Conservation (phyloP, 2,797 vertebrate genomes). For the Lepidocolaptes lacrymiger region DNA sequence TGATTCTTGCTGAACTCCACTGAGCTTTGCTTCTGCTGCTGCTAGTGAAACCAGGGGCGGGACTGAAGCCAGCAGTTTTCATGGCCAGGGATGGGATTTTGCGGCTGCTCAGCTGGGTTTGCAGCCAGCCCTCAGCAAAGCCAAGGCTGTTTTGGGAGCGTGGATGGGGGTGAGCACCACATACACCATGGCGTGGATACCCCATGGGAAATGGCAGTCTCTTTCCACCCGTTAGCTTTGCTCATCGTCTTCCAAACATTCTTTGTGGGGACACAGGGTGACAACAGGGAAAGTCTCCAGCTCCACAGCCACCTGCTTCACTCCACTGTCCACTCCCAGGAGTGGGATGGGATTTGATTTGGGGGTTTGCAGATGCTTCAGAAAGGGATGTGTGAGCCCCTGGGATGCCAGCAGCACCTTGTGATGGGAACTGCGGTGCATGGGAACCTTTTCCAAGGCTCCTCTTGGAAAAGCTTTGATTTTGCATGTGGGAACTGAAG, state of each 20-base stretch:
- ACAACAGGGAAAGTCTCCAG: background rate
- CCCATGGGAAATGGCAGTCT: background rate
- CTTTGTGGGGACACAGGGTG: background rate
- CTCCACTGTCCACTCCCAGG: rapidly evolving
- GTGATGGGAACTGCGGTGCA: rapidly evolving
- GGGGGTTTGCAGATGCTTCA: background rate
- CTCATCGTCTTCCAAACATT: background rate
- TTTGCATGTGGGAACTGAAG: background rate
- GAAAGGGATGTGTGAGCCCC: background rate
- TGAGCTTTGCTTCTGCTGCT: background rate
- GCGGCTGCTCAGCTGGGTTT: background rate
- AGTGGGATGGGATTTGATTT: background rate
- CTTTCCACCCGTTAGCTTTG: background rate
- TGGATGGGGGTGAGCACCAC: rapidly evolving
- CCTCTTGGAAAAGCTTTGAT: background rate
- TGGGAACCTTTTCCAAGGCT: background rate
- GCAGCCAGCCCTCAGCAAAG: background rate
- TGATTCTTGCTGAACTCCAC: background rate
- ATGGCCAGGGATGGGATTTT: background rate
- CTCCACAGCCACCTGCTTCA: background rate
- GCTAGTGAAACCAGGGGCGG: background rate
- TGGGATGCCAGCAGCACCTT: rapidly evolving
- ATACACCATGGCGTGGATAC: rapidly evolving
- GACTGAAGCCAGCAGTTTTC: background rate
- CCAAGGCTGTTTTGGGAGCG: background rate